Percentiles rank a stretch among this genome's conserved stretches.
Conservation (phyloP, 1,140 invertebrate species). For the Halictus rubicundus region DNA sequence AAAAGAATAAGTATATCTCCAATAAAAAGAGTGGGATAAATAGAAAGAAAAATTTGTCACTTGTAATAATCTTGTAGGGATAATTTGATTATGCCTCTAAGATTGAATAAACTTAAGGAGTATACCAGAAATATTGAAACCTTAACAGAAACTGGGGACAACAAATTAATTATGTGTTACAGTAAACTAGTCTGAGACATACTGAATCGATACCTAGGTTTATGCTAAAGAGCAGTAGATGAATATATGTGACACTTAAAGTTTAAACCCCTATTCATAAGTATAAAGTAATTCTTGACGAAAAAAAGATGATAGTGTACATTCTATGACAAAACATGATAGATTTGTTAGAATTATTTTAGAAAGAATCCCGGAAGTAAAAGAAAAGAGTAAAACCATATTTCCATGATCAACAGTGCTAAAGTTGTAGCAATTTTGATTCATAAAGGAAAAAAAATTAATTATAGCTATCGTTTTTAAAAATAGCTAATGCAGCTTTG, state of each 20-base stretch:
- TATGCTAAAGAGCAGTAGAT: constrained; percentile 40
- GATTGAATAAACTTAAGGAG: not conserved
- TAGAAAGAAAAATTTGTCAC: constrained; percentile 43
- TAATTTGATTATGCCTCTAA: constrained; percentile 36
- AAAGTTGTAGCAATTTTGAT: constrained; percentile 30
- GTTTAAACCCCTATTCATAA: constrained; percentile 12
- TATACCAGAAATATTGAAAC: constrained; percentile 14
- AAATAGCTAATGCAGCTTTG: constrained; percentile 63
- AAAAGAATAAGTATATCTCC: constrained; percentile 44
- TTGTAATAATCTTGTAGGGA: not conserved
- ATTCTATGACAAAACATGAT: constrained; percentile 11
- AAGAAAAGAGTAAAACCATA: constrained; percentile 32
- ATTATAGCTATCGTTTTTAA: constrained; percentile 55
- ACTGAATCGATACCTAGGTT: constrained; percentile 23
- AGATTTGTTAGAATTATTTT: constrained; percentile 11
- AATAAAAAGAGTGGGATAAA: constrained; percentile 50
- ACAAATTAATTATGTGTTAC: constrained; percentile 1
- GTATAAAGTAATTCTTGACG: constrained; percentile 19
- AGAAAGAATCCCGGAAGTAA: constrained; percentile 35
- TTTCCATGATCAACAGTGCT: constrained; percentile 16
- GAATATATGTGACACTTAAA: constrained; percentile 31
- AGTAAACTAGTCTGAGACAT: constrained; percentile 18
- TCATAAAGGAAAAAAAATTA: not conserved
- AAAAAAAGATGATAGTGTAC: constrained; percentile 1
- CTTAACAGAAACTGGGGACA: constrained; percentile 13